Percentiles rank a stretch among this genome's conserved stretches.
Evolutionary conservation across 1,140 invertebrate species (phyloP).

Genomic region (Wiebesia pumilae): DNA sequence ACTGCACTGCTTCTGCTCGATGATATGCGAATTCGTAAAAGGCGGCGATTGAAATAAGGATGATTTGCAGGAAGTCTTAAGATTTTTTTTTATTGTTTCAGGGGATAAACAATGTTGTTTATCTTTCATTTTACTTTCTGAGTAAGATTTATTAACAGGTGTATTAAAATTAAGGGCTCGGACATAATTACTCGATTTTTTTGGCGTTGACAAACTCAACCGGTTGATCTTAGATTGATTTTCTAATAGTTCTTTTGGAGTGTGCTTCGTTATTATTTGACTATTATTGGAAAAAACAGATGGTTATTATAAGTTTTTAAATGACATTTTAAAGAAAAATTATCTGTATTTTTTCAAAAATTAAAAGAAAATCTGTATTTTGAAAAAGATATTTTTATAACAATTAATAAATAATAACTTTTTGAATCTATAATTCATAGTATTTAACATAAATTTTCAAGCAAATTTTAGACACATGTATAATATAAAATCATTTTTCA

Average conservation of each 20-base stretch:
- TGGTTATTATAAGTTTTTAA: background rate
- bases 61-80: constrained; percentile 31
- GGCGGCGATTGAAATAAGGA: constrained; percentile 36
- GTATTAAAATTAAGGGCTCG: constrained; percentile 38
- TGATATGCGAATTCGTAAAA: constrained; percentile 16
- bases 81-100: constrained; percentile 10
- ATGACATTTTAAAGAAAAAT: background rate
- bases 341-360: too few species aligned
- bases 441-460: too few species aligned
- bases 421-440: too few species aligned
- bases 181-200: constrained; percentile 43
- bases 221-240: background rate
- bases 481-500: background rate
- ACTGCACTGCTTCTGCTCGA: background rate
- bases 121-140: constrained; percentile 37
- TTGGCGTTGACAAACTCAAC: constrained; percentile 39
- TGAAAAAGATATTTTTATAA: too few species aligned
- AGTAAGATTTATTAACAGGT: constrained; percentile 11
- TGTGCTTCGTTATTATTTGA: constrained; percentile 12
- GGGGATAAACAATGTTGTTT: background rate
- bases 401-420: too few species aligned
- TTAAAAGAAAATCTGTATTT: too few species aligned
- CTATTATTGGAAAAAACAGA: constrained; percentile 1
- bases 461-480: too few species aligned
- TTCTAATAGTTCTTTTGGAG: constrained; percentile 8